Percentiles rank a stretch among this genome's conserved stretches.
Evolutionary conservation across 2,888 invertebrate genomes (phyloP).

Genomic region (Iselma pallidipennis): DNA sequence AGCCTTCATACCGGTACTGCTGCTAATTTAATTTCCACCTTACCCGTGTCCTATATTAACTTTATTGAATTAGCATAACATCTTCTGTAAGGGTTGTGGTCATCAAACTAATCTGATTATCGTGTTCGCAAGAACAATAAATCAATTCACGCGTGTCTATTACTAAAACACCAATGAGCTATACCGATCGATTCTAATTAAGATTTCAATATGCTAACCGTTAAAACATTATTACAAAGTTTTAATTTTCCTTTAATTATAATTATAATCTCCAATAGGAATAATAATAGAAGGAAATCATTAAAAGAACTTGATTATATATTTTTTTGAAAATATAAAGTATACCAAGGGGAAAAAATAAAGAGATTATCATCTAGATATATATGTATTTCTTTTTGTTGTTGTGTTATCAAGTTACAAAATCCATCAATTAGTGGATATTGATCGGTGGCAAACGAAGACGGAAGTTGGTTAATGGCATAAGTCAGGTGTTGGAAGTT

Average conservation of each 20-base stretch:
- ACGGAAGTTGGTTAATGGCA: neutral
- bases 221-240: neutral
- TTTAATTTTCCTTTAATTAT: neutral
- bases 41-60: conserved; percentile 48
- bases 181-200: conserved; percentile 19
- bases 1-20: conserved; percentile 12
- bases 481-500: neutral
- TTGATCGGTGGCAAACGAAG: neutral
- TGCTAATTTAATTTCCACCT: conserved; percentile 49
- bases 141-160: conserved; percentile 24
- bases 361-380: neutral
- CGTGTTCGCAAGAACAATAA: conserved; percentile 26
- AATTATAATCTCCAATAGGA: neutral
- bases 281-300: neutral
- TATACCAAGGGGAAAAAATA: too few relatives aligned
- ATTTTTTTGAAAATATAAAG: neutral
- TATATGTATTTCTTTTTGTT: neutral
- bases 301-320: neutral
- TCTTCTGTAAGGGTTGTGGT: conserved; percentile 37
- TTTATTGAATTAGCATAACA: conserved; percentile 51
- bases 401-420: neutral
- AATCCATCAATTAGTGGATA: neutral
- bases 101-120: conserved; percentile 31
- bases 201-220: conserved; percentile 11
- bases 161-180: conserved; percentile 19